Conservation (phyloP, 1,140 invertebrate species). For the Cherax destructor region DNA sequence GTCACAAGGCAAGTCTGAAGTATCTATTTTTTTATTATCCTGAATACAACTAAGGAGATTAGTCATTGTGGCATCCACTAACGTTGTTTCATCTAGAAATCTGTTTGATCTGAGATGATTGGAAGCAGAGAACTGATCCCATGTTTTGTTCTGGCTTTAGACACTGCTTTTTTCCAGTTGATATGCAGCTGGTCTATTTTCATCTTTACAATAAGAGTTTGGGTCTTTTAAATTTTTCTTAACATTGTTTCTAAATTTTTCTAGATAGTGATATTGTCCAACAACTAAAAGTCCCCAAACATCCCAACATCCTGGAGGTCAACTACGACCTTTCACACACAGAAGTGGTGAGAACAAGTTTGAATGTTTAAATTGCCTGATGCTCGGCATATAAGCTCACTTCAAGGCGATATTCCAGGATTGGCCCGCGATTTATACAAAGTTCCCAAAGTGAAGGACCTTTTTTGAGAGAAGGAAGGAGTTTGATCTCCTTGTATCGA, state of each 20-base stretch:
- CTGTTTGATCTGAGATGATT: too few relatives aligned
- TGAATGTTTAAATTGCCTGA: background rate
- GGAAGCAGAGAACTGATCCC: too few relatives aligned
- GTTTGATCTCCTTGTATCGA: background rate
- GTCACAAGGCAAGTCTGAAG: background rate
- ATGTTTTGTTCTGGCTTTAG: too few relatives aligned
- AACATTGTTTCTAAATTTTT: too few relatives aligned
- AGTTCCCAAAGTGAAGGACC: background rate
- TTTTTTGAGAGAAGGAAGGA: background rate
- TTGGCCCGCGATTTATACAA: background rate
- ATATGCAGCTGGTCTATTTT: background rate
- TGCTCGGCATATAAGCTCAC: background rate
- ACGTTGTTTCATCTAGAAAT: too few relatives aligned
- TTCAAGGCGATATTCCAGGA: background rate
- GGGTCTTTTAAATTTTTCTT: too few relatives aligned
- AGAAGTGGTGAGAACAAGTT: background rate
- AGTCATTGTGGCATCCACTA: too few relatives aligned
- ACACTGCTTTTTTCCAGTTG: background rate
- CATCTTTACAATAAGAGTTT: too few relatives aligned
- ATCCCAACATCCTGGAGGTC: background rate
- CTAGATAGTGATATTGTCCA: background rate
- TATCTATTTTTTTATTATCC: background rate
- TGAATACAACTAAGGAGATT: too few relatives aligned
- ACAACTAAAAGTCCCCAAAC: background rate
- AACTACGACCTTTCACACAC: background rate